Conservation (phyloP, 1,140 invertebrate genomes). For the Cephus cinctus region DNA sequence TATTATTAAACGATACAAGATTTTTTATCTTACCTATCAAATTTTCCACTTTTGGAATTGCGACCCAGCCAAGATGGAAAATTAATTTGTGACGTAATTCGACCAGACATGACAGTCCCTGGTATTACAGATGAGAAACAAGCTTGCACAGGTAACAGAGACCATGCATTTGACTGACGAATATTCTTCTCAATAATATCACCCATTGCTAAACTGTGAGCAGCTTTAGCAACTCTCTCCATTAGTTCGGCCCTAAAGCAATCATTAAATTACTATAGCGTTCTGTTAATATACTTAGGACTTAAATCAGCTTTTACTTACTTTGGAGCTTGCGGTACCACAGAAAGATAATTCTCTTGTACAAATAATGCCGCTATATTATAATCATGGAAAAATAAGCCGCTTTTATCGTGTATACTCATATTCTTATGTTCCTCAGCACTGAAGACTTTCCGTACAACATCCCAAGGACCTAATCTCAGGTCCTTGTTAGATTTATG, state of each 20-base stretch:
- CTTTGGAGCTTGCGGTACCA: conserved; percentile 67
- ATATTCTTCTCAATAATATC: conserved; percentile 86
- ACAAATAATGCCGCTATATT: conserved; percentile 93
- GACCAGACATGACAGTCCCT: conserved; percentile 79
- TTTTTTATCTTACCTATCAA: conserved; percentile 65
- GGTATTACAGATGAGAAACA: conserved; percentile 91
- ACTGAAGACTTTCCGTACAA: conserved; percentile 85
- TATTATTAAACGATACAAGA: no score
- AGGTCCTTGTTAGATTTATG: conserved; percentile 74
- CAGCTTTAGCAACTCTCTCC: conserved; percentile 71
- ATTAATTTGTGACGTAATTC: conserved; percentile 73
- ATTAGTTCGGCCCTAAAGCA: conserved; percentile 59
- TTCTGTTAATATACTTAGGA: no score
- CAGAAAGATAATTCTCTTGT: conserved; percentile 93
- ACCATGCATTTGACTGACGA: conserved; percentile 78
- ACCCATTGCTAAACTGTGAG: conserved; percentile 81
- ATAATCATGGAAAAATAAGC: conserved; percentile 97
- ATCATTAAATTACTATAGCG: neutral
- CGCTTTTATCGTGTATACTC: conserved; percentile 82
- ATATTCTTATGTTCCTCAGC: conserved; percentile 79
- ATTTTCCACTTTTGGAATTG: conserved; percentile 83
- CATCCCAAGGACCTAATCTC: conserved; percentile 92
- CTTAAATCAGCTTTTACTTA: conserved; percentile 44
- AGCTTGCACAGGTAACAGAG: conserved; percentile 87
- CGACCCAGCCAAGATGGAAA: conserved; percentile 97